Base-by-base conservation (phyloP, 2,113 vertebrate genomes). In the Balaenoptera acutorostrata region DNA sequence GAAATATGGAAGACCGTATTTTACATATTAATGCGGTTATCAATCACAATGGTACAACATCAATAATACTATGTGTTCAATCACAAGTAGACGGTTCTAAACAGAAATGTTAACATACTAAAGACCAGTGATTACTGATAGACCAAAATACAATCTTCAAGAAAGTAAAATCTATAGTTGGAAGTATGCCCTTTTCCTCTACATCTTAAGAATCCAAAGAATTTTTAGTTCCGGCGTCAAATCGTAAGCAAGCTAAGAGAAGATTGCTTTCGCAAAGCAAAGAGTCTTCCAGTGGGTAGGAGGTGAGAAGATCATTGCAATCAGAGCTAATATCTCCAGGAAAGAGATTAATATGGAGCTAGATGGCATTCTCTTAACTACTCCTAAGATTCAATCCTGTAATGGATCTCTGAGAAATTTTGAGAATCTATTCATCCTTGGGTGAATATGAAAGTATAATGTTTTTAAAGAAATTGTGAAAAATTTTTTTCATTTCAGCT, bases 231-330 rank as follows among this genome's bases (percentile, higher is more conserved):
- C 11, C 36, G 36, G 3, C 29, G 23, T 21, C 23, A 66, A 75
- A 74, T 3, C 3, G 1, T 17, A 10, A 63, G 14, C n/a, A 27
- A n/a, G 15, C 7, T 17, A 39, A 41, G 3, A 44, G 31, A 1
- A 25, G 39, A 77, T 46, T 18, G 46, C 36, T 83, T 49, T 64
- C 29, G 8, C 9, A 63, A 27, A 94, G 68, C 20, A 72, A 44
- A 55, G 41, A n/a, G 3, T 8, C 5, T 59, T 81, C 27, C 27
- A 11, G 12, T 31, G 6, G 12, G 3, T 33, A 57, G 27, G 29
- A 31, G 12, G 9, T 59, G 39, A 66, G 44, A 21, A 75, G 29
- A 27, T 15, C 29, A 13, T 3, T 41, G 2, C 3, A 59, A 31
- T 46, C 41, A 88, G 31, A 46, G 41, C 55, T 89, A 23, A 0